Evolutionary conservation across 2,888 invertebrate genomes (phyloP), one percentile per base, ranked within the genome.

Genomic region (Euzetes globulus): DNA sequence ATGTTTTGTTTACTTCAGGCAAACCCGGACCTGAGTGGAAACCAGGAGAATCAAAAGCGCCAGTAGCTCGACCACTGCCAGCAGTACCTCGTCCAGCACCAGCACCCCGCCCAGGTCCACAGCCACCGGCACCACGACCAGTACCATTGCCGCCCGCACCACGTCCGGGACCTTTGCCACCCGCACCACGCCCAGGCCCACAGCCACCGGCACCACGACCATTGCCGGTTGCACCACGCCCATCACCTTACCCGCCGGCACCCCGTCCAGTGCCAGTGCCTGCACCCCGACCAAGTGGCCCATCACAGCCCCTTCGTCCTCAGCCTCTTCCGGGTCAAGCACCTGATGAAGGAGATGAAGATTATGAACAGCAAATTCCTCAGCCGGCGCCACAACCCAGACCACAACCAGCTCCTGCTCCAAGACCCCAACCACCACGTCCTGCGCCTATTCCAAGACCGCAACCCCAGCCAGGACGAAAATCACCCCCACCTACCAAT

Each of bases 1-100:
- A 19, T 45, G 41, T 27, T 25, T 50, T 19, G 3, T 11, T 47
- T 1, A n/a, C 27, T 70, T 55, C 50, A 74, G 60, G 60, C 33
- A 60, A 60, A 71, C 63, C 74, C 63, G 68, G 68, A 3, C 71
- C 73, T 41, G 74, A 74, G 29, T 71, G 71, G 1, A 55, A 52
- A 19, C 68, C 52, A 17, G 70, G 71, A 13, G 19, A 41, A 15
- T 65, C 37, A 13, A 73, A 47, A 27, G 60, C 71, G 6, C 65
- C 68, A 68, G 50, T 37, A 27, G 33, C 19, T 70, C 27, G 65
- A 29, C 73, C 73, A 33, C 47, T 50, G 19, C 73, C 73, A 29
- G 73, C 33, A 13, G n/a, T 27, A 5, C 70, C 22, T 3, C 13
- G 50, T 13, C 71, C 71, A 17, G n/a, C n/a, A n/a, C n/a, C n/a